phyloP scores from a whole-genome alignment of 1,140 invertebrate species.

The Psilanteris sp. region DNA sequence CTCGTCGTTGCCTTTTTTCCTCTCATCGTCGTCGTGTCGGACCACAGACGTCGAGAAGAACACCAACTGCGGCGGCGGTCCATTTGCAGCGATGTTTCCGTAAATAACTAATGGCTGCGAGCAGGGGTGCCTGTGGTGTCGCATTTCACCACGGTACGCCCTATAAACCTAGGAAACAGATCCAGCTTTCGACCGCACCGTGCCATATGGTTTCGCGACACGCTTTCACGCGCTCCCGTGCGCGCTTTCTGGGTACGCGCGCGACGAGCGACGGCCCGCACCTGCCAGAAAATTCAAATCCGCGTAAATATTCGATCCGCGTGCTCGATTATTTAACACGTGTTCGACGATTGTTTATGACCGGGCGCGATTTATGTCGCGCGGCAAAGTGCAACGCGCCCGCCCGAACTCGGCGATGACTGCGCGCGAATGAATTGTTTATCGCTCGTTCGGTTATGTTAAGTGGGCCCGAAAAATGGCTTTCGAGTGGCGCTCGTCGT shows the following conservation, averaged over 20 bases:
- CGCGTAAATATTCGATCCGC: conserved; percentile 41
- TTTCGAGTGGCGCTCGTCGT: conserved; percentile 5
- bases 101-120: conserved; percentile 73
- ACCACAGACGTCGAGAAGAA: conserved; percentile 61
- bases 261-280: too few species aligned
- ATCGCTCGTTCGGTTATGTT: conserved; percentile 23
- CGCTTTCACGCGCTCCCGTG: conserved; percentile 47
- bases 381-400: conserved; percentile 11
- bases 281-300: conserved; percentile 33
- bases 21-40: conserved; percentile 44
- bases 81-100: conserved; percentile 72
- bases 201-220: conserved; percentile 64
- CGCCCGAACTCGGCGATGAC: conserved; percentile 10
- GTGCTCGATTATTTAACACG: conserved; percentile 48
- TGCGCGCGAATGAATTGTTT: conserved; percentile 27
- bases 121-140: conserved; percentile 68
- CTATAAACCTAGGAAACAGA: conserved; percentile 67
- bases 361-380: conserved; percentile 26
- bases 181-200: conserved; percentile 53
- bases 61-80: conserved; percentile 67
- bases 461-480: conserved; percentile 27
- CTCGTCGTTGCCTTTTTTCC: not conserved
- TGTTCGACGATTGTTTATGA: conserved; percentile 48
- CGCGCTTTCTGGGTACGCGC: not conserved
- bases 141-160: conserved; percentile 67